These are phyloP conservation scores for Spongilla lacustris DNA, from an alignment of 37 sponge, comb jelly and placozoan species.

Conservation along the genomic window DNA sequence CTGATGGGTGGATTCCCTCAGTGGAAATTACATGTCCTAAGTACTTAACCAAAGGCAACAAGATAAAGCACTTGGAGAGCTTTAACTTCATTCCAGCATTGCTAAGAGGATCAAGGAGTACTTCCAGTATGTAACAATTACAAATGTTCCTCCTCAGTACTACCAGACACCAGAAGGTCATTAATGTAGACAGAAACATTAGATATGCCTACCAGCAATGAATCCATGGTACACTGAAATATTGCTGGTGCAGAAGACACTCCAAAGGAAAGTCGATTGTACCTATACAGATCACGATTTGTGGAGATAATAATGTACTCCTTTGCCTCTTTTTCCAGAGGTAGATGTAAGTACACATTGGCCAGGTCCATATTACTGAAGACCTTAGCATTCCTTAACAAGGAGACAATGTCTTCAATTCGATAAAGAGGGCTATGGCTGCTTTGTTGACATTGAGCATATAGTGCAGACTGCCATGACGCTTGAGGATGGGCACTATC, in stretches of 20 bases:
- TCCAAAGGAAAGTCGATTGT: constrained; percentile 18
- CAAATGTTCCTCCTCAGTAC: no score
- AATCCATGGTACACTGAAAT: constrained; percentile 9
- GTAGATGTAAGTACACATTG: constrained; percentile 8
- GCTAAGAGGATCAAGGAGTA: no score
- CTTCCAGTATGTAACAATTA: no score
- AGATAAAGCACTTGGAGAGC: no score
- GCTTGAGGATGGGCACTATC: constrained; percentile 50
- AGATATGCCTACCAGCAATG: background rate
- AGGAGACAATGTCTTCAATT: constrained; percentile 43
- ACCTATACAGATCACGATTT: background rate
- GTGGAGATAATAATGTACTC: background rate
- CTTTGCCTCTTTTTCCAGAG: background rate
- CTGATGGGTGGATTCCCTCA: no score
- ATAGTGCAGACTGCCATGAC: constrained; percentile 37
- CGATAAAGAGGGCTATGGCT: constrained; percentile 33
- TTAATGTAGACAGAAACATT: no score
- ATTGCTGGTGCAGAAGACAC: constrained; percentile 25
- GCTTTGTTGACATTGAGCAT: constrained; percentile 46
- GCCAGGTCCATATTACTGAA: constrained; percentile 26
- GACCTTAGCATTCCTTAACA: background rate
- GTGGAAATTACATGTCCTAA: no score
- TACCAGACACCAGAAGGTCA: no score
- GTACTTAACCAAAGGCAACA: no score
- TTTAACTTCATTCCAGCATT: no score